A percentile compares a stretch with the other conserved stretches of the same genome.
Conservation (phyloP, 1,140 invertebrate genomes). For the Phymorhynchus buccinoides region DNA sequence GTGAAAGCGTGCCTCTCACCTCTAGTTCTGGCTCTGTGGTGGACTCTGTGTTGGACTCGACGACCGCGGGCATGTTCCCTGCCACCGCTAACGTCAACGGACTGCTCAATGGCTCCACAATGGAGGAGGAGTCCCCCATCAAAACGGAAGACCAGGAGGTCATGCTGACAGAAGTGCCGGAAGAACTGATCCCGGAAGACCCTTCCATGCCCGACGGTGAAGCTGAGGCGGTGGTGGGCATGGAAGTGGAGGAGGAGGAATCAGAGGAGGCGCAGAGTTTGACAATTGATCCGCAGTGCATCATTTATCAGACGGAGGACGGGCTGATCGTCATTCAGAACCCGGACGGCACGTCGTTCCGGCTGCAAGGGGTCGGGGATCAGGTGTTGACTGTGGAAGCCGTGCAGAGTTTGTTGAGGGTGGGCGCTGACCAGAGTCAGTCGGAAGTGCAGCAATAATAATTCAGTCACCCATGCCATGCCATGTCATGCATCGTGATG, state of each 20-base stretch:
- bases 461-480: neutral
- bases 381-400: slow-evolving; percentile 67
- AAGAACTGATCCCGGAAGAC: neutral
- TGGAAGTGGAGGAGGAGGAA: slow-evolving; percentile 24
- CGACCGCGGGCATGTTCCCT: neutral
- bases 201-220: neutral
- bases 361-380: slow-evolving; percentile 64
- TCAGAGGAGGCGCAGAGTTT: slow-evolving; percentile 19
- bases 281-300: slow-evolving; percentile 40
- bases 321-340: slow-evolving; percentile 64
- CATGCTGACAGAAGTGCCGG: neutral
- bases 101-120: neutral
- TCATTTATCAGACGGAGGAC: slow-evolving; percentile 68
- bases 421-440: slow-evolving; percentile 37
- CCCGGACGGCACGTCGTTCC: slow-evolving; percentile 63
- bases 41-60: neutral
- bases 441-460: slow-evolving; percentile 40
- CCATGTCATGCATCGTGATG: no score
- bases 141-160: neutral
- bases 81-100: neutral
- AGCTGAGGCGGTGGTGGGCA: neutral
- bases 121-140: neutral
- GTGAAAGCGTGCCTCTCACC: neutral
- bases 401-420: slow-evolving; percentile 64
- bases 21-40: neutral